Base-by-base conservation (phyloP, 1,140 invertebrate species). In the Pomacea maculata region DNA sequence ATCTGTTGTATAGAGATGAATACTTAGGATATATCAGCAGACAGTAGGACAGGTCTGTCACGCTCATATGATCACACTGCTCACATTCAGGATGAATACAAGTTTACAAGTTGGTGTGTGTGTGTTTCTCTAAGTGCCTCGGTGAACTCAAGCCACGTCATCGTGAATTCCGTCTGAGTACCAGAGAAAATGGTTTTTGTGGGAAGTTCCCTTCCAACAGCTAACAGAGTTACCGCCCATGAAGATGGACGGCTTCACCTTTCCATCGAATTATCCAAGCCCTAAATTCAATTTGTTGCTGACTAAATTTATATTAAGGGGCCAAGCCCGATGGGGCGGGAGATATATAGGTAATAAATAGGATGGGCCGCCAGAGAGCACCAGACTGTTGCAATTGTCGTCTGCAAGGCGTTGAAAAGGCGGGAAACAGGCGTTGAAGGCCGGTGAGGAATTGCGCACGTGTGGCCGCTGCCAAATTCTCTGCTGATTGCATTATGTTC, bases 271-370 rank as follows among this genome's bases (percentile, higher is more conserved):
- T 80, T 80, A 70, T 68, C 72, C 79, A 64, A 75, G 74, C 55
- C 55, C 79, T 68, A 73, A 71, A 80, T 80, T 75, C 72, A 71
- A 80, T 80, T 80, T 80, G 79, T 63, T 34, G 63, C 72, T 80
- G 72, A 80, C 79, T 80, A 80, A 80, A 80, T 80, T 80, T 80
- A 71, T 74, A 80, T 80, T 80, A 80, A 80, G 73, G 72, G 73
- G 57, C 72, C 63, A 25, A 71, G 72, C 29, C 25, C 73, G 72
- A 75, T 74, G 73, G 72, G 73, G 79, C 73, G 72, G 79, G 79
- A 80, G 73, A 80, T 80, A 80, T 80, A 80, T 80, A 80, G 72
- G 79, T 80, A 80, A 80, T 80, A 80, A 80, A 80, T 80, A 80
- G 79, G 67, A 80, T 80, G 74, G 74, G 79, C 67, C 74, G 79